These are phyloP conservation scores for Leptinotarsa juncta DNA, from an alignment of 2,888 invertebrate genomes.

Conservation along the genomic window DNA sequence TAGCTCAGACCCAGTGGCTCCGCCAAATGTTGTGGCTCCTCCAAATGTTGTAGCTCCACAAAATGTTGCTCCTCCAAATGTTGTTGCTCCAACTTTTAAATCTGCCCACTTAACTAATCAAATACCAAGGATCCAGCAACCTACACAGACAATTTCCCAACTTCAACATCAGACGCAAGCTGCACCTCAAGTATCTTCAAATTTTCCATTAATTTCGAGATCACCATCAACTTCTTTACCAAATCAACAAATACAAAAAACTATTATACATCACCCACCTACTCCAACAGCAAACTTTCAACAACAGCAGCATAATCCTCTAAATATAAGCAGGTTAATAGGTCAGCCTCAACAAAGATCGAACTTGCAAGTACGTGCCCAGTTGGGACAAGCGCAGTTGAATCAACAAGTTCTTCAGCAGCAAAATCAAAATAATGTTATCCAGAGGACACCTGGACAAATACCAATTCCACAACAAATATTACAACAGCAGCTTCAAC, in stretches of 20 bases:
- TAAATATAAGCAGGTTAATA: conserved; percentile 55
- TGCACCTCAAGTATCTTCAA: conserved; percentile 40
- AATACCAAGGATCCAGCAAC: conserved; percentile 47
- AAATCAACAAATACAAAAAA: conserved; percentile 59
- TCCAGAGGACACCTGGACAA: conserved; percentile 43
- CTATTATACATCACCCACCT: conserved; percentile 63
- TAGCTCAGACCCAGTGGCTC: conserved; percentile 52
- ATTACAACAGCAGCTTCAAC: conserved; percentile 52
- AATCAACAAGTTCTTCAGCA: conserved; percentile 62
- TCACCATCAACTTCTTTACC: conserved; percentile 41
- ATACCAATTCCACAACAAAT: conserved; percentile 36
- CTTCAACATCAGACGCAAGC: conserved; percentile 46
- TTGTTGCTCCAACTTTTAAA: conserved; percentile 57
- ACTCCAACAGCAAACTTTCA: conserved; percentile 59
- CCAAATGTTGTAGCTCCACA: conserved; percentile 36
- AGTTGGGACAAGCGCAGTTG: conserved; percentile 58
- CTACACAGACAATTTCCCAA: conserved; percentile 50
- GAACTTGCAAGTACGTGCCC: conserved; percentile 55
- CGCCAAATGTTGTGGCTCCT: conserved; percentile 58
- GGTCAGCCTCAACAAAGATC: conserved; percentile 54
- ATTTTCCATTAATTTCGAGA: conserved; percentile 42
- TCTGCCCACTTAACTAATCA: conserved; percentile 55
- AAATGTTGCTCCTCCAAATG: no score
- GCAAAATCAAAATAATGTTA: conserved; percentile 47
- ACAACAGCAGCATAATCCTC: conserved; percentile 51